Evolutionary conservation across 2,888 invertebrate genomes (phyloP), one percentile per base, ranked within the genome.

Genomic region (Stenolophus ochropezus): DNA sequence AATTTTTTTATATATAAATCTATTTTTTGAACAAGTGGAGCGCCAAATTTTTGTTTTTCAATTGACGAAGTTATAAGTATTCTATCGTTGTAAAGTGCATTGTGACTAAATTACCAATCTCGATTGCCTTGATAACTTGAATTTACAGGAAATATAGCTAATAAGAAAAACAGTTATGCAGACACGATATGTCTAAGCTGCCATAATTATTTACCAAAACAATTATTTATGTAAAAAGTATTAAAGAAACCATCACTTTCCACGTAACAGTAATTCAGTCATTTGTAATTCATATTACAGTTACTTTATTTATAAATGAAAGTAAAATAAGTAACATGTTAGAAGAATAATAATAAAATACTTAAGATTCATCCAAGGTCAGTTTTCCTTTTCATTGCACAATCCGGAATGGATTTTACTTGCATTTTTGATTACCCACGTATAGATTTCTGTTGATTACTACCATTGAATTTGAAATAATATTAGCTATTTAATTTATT

Each of bases 71-170:
- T 42, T 42, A 11, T 42, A 42, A 42, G 33, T 11, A 42, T 42
- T 11, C 33, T 1, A 8, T 27, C 8, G 1, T 33, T 25, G 27
- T 78, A 42, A 47, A 49, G 78, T 69, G 51, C 71, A 79, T 79
- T 79, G 79, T 79, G 18, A 69, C 53, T 78, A 23, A 53, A 69
- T 79, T 79, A 79, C 11, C 71, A 79, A 79, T 47, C 79, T 69
- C 27, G 79, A 21, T 79, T 79, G 49, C 79, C 79, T 79, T 79
- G 79, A 25, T 79, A 79, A 78, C 78, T 79, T 69, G 25, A 69
- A 69, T 79, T 79, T 79, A 33, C 69, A 69, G 79, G 79, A 79
- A 79, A 79, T 69, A 69, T 49, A 69, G 6, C 47, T 49, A 49
- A 49, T 18, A 21, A 42, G 49, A 73, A 73, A 69, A 49, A 71